These are phyloP conservation scores for Megastigmus dorsalis DNA, from an alignment of 2,888 invertebrate species.

Conservation along the genomic window DNA sequence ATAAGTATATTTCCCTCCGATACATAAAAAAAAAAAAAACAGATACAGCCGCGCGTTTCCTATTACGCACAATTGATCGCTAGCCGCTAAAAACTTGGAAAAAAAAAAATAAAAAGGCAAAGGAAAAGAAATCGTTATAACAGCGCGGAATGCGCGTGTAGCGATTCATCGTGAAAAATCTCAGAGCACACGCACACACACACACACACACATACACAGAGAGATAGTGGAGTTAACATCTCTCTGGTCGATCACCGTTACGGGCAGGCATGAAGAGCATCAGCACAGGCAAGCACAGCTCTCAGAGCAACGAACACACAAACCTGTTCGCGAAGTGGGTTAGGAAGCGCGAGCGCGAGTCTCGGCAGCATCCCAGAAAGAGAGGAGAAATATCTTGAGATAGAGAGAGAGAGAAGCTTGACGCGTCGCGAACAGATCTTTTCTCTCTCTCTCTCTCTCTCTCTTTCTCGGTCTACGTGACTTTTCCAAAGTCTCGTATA, in stretches of 20 bases:
- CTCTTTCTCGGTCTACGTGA: neutral
- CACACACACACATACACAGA: neutral
- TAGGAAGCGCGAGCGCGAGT: constrained; percentile 54
- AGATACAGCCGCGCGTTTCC: no score
- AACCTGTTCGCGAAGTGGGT: constrained; percentile 73
- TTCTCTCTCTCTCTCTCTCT: constrained; percentile 1
- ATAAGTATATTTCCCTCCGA: no score
- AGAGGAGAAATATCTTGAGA: constrained; percentile 20
- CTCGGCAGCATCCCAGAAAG: constrained; percentile 15
- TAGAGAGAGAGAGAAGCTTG: no score
- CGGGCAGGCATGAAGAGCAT: no score
- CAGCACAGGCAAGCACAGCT: constrained; percentile 60
- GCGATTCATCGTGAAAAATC: constrained; percentile 11
- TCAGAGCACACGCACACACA: neutral
- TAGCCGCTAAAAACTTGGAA: no score
- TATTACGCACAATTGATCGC: no score
- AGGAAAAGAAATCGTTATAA: neutral
- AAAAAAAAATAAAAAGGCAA: no score
- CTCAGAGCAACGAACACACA: constrained; percentile 54
- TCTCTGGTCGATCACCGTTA: constrained; percentile 68
- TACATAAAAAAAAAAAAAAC: no score
- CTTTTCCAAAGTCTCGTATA: neutral
- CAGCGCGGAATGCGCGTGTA: neutral
- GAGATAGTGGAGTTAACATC: constrained; percentile 48
- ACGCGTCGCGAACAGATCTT: constrained; percentile 8